Base-by-base conservation (phyloP, 2,888 invertebrate genomes). In the Muschampia plurimacula region DNA sequence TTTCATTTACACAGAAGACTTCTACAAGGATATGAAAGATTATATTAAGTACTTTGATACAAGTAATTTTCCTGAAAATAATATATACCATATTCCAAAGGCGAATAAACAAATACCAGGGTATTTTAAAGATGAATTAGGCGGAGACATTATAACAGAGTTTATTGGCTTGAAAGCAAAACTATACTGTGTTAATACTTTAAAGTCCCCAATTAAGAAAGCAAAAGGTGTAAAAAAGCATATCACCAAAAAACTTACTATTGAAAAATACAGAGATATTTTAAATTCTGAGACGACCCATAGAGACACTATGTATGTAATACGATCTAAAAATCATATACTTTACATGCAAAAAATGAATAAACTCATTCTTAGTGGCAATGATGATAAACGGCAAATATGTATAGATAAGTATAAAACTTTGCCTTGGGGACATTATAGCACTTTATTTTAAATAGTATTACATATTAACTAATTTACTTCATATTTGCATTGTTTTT, bases 1-100 rank as follows among this genome's bases (percentile, higher is more conserved):
- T 49, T 28, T 46, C 2, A 75, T 76, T 13, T 0, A 74, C 2
- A 72, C 74, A 15, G 44, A 70, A 46, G 73, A 75, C 65, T 66
- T 75, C 65, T 76, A 77, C 59, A 66, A 52, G 28, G 71, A 76
- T 66, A 57, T 77, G 15, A 59, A 74, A 60, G n/a, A 69, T 13
- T 13, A 71, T 68, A 60, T 77, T 13, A 49, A 60, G 41, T 22
- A 49, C n/a, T 77, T 74, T 67, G 77, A 77, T 71, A 77, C 77
- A 12, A 74, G 72, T 62, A 77, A 77, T 65, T 75, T 71, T 69
- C 12, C 15, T 10, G 0, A 2, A 7, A 46, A 75, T 44, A 75
- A 77, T 68, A 41, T 32, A 1, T 69, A 64, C 63, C 13, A 52
- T 13, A 49, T 77, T 28, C 72, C 72, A 10, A 32, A n/a, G 65